phyloP scores from a whole-genome alignment of 1,140 invertebrate species.

The Eubasilissa regina region DNA sequence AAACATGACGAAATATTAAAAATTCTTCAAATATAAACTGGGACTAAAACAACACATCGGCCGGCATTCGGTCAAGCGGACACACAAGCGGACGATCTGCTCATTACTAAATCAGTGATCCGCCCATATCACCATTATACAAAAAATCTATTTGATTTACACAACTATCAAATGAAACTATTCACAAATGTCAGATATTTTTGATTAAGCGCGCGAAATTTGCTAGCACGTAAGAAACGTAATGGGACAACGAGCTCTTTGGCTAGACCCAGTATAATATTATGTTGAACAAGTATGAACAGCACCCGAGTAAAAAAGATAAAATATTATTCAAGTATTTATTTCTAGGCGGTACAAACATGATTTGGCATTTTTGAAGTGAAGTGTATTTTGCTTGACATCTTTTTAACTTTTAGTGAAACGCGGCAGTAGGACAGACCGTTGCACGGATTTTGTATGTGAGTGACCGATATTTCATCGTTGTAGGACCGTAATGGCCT shows the following conservation, averaged over 20 bases:
- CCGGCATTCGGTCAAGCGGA: slow-evolving; percentile 30
- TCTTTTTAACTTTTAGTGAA: slow-evolving; percentile 7
- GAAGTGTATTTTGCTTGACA: not conserved
- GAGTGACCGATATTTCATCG: slow-evolving; percentile 20
- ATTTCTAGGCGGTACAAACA: too few species aligned
- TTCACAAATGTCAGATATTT: not conserved
- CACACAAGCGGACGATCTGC: not conserved
- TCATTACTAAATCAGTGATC: not conserved
- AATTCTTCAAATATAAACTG: not conserved
- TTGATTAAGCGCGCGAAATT: not conserved
- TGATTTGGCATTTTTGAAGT: not conserved
- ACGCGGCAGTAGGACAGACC: slow-evolving; percentile 29
- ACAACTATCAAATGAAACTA: not conserved
- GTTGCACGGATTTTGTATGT: not conserved
- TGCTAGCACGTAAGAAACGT: not conserved
- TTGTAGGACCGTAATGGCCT: not conserved
- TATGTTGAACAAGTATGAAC: too few species aligned
- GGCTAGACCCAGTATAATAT: too few species aligned
- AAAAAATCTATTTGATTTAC: not conserved
- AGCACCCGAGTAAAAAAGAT: too few species aligned
- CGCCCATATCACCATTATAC: not conserved
- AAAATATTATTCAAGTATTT: too few species aligned
- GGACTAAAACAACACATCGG: not conserved
- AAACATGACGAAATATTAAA: too few species aligned
- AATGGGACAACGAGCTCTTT: too few species aligned